Percentiles rank a stretch among this genome's conserved stretches.
Evolutionary conservation across 2,113 vertebrate species (phyloP).

Genomic region (Hemiprocne comata): DNA sequence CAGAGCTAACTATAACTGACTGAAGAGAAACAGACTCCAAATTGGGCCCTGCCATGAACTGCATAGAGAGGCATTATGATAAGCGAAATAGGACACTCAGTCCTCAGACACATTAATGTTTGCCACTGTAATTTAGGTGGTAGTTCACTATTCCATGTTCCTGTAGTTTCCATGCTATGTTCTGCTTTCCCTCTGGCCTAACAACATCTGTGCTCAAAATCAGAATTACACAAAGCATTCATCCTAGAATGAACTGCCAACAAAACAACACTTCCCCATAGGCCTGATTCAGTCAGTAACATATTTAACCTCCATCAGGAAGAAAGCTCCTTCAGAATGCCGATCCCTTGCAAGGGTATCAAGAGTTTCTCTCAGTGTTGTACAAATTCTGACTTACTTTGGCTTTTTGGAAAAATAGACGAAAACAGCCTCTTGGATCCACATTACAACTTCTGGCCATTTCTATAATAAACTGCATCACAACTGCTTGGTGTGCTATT

Average conservation of each 20-base stretch:
- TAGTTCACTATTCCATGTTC: background rate
- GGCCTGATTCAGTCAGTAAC: background rate
- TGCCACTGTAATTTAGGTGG: background rate
- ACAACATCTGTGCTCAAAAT: background rate
- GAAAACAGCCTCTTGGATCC: conserved; percentile 92
- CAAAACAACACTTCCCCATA: background rate
- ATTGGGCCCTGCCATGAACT: background rate
- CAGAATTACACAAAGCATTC: background rate
- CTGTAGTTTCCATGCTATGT: background rate
- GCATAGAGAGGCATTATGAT: background rate
- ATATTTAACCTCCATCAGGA: background rate
- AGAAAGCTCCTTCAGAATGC: background rate
- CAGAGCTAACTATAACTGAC: background rate
- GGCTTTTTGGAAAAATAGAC: conserved; percentile 94
- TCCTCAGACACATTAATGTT: background rate
- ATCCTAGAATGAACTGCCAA: background rate
- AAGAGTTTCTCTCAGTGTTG: background rate
- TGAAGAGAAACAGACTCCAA: background rate
- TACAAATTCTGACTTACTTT: conserved; percentile 81
- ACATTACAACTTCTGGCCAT: conserved; percentile 87
- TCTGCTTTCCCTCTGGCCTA: background rate
- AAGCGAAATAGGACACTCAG: background rate
- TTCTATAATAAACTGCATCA: conserved; percentile 95
- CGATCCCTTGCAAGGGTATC: background rate
- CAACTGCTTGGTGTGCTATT: conserved; percentile 94